Percentiles rank a stretch among this genome's conserved stretches.
Evolutionary conservation across 2,113 vertebrate genomes (phyloP).

Genomic region (Ictalurus punctatus): DNA sequence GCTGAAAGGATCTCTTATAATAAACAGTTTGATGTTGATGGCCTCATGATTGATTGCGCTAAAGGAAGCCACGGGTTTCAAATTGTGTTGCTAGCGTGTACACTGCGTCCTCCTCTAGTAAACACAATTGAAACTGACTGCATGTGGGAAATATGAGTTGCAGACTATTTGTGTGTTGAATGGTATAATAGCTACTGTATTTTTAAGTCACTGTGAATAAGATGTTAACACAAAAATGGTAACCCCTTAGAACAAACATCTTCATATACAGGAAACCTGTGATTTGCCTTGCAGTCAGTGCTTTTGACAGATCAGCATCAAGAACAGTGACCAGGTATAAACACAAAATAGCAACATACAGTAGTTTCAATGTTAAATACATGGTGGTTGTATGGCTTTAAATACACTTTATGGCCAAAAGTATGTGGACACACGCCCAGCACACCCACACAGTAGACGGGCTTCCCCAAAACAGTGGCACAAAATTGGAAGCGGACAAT

Average conservation of each 20-base stretch:
- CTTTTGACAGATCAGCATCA: neutral
- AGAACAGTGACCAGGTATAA: neutral
- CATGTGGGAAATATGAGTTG: neutral
- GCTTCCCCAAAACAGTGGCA: neutral
- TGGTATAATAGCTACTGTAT: neutral
- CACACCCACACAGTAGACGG: neutral
- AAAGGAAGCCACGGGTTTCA: neutral
- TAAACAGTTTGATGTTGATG: neutral
- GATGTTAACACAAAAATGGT: neutral
- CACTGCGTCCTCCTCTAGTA: neutral
- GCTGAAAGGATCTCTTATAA: neutral
- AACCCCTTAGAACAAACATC: neutral
- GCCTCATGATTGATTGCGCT: neutral
- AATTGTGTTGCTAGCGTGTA: neutral
- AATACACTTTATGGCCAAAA: neutral
- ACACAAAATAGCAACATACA: neutral
- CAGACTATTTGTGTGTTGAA: neutral
- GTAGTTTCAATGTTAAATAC: neutral
- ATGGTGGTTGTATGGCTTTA: neutral
- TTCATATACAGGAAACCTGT: neutral
- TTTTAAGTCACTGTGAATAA: neutral
- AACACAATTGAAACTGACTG: neutral
- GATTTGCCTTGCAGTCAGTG: neutral
- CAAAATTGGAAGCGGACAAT: neutral
- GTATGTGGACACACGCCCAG: neutral